These are phyloP conservation scores for Ganaspis brasiliensis DNA, from an alignment of 2,888 invertebrate genomes.

Conservation along the genomic window DNA sequence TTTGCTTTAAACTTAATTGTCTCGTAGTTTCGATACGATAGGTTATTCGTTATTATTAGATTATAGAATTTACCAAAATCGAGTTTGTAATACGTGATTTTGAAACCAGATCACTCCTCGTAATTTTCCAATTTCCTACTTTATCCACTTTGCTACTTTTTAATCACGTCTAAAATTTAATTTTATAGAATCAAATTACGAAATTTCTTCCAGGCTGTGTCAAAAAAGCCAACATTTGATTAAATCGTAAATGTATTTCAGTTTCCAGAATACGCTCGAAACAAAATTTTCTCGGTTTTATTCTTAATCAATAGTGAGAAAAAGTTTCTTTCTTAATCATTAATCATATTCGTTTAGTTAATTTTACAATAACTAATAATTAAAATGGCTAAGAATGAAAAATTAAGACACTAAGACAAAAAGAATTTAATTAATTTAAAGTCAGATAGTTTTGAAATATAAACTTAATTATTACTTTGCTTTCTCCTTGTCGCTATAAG, in stretches of 20 bases:
- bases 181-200: not conserved
- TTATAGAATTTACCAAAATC: not conserved
- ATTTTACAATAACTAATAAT: no score
- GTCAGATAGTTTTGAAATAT: not conserved
- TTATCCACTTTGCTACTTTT: not conserved
- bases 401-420: not conserved
- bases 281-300: no score
- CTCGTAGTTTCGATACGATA: not conserved
- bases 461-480: conserved; percentile 14
- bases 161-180: not conserved
- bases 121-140: not conserved
- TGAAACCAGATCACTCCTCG: not conserved
- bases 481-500: conserved; percentile 34
- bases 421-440: not conserved
- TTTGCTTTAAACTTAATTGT: not conserved
- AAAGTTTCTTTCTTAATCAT: no score
- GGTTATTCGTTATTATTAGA: not conserved
- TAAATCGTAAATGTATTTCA: no score
- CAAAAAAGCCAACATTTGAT: no score
- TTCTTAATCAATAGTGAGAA: no score
- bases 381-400: no score
- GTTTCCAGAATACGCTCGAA: no score
- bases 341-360: no score
- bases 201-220: no score
- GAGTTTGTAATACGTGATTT: not conserved